phyloP scores from a whole-genome alignment of 1,140 invertebrate genomes.

The Cecropterus lyciades region DNA sequence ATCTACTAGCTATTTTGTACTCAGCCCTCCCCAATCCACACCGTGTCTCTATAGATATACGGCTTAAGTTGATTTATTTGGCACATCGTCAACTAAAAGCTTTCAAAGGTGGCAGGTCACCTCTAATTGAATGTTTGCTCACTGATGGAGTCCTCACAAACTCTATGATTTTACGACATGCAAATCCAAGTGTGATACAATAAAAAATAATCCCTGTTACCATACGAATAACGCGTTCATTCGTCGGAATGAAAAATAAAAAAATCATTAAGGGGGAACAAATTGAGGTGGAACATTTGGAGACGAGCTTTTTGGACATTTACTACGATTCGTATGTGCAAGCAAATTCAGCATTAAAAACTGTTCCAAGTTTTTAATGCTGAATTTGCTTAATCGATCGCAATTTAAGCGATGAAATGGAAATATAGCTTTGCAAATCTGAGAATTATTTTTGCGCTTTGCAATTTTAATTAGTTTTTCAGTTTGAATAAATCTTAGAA shows the following conservation, averaged over 20 bases:
- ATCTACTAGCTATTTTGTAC: slow-evolving; percentile 11
- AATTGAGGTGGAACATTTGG: slow-evolving; percentile 29
- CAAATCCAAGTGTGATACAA: slow-evolving; percentile 30
- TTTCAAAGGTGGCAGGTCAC: slow-evolving; percentile 47
- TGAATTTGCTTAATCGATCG: slow-evolving; percentile 12
- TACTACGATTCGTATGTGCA: slow-evolving; percentile 28
- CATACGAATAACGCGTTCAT: slow-evolving; percentile 12
- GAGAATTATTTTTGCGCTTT: background rate
- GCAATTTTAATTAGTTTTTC: slow-evolving; percentile 2
- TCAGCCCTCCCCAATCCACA: slow-evolving; percentile 7
- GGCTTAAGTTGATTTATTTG: slow-evolving; percentile 26
- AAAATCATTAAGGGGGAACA: slow-evolving; percentile 23
- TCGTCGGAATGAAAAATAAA: slow-evolving; percentile 8
- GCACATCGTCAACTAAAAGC: slow-evolving; percentile 43
- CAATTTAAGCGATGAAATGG: slow-evolving; percentile 5
- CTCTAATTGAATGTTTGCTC: slow-evolving; percentile 49
- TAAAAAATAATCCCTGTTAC: slow-evolving; percentile 25
- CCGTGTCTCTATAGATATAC: slow-evolving; percentile 14
- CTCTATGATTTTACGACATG: slow-evolving; percentile 30
- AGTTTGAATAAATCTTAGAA: background rate
- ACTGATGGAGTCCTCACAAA: slow-evolving; percentile 35
- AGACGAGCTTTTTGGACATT: slow-evolving; percentile 29
- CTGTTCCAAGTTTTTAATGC: slow-evolving; percentile 22
- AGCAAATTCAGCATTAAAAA: too few relatives aligned
- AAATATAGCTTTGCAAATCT: background rate